phyloP scores from a whole-genome alignment of 2,888 invertebrate genomes.

The Lycophotia porphyrea region DNA sequence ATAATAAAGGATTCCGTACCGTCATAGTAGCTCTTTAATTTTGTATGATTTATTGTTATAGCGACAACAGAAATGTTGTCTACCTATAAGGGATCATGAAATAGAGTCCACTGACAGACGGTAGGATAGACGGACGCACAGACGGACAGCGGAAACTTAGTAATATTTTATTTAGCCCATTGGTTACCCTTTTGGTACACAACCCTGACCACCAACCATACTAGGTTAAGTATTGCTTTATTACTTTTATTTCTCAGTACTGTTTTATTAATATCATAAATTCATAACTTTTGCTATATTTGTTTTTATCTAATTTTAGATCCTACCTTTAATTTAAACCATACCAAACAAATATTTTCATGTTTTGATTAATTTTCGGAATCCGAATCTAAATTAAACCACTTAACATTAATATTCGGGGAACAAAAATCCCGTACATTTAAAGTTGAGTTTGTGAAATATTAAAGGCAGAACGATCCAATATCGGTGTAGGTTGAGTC shows the following conservation, averaged over 20 bases:
- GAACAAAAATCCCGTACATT: conserved; percentile 33
- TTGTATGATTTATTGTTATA: no score
- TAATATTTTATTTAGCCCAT: no score
- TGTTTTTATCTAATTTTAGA: neutral
- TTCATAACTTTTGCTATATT: neutral
- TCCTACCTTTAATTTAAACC: conserved; percentile 16
- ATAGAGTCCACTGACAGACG: no score
- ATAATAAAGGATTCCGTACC: no score
- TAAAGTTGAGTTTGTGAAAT: conserved; percentile 61
- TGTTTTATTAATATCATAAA: conserved; percentile 4
- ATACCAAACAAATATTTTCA: conserved; percentile 1
- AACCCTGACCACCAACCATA: no score
- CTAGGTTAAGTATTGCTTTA: neutral
- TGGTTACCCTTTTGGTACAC: no score
- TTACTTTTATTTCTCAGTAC: neutral
- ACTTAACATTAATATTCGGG: conserved; percentile 20
- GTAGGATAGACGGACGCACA: no score
- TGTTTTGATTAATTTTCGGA: conserved; percentile 42
- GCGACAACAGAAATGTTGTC: no score
- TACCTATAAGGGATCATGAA: no score
- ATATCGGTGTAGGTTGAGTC: conserved; percentile 71
- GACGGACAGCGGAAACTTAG: no score
- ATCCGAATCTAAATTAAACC: conserved; percentile 28
- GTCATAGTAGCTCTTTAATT: no score
- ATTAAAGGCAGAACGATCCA: conserved; percentile 70